A percentile compares a stretch with the other conserved stretches of the same genome.
Evolutionary conservation across 2,113 vertebrate species (phyloP).

Genomic region (Myrmecophaga tridactyla): DNA sequence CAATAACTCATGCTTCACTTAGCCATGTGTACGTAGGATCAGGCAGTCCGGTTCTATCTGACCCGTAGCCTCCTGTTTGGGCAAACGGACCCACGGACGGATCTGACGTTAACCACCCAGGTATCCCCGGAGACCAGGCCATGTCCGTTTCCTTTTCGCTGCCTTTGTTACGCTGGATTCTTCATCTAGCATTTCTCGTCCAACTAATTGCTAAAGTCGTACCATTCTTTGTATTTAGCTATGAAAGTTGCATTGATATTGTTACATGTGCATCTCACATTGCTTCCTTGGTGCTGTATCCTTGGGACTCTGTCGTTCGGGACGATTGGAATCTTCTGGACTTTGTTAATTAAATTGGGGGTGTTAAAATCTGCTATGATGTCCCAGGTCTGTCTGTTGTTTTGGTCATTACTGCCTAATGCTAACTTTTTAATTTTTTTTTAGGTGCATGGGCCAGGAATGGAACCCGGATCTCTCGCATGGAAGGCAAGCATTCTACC

Average conservation of each 20-base stretch:
- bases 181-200: slow-evolving; percentile 80
- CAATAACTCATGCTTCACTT: slow-evolving; percentile 97
- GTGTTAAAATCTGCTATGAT: slow-evolving; percentile 78
- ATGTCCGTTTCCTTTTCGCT: slow-evolving; percentile 48
- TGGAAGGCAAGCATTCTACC: no score
- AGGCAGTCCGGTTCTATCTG: slow-evolving; percentile 82
- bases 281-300: slow-evolving; percentile 73
- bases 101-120: not conserved
- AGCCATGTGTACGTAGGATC: slow-evolving; percentile 86
- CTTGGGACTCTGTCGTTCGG: slow-evolving; percentile 66
- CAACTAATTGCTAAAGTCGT: slow-evolving; percentile 79
- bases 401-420: slow-evolving; percentile 74
- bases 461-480: no score
- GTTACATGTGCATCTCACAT: slow-evolving; percentile 73
- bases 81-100: slow-evolving; percentile 82
- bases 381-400: slow-evolving; percentile 70
- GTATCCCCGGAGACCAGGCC: slow-evolving; percentile 73
- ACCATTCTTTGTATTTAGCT: slow-evolving; percentile 81
- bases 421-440: no score
- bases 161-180: slow-evolving; percentile 79
- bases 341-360: slow-evolving; percentile 75
- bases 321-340: slow-evolving; percentile 78
- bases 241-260: slow-evolving; percentile 77
- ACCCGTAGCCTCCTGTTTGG: slow-evolving; percentile 85
- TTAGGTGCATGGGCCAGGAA: no score